Base-by-base conservation (phyloP, 1,140 invertebrate genomes). In the Calephelis nemesis region DNA sequence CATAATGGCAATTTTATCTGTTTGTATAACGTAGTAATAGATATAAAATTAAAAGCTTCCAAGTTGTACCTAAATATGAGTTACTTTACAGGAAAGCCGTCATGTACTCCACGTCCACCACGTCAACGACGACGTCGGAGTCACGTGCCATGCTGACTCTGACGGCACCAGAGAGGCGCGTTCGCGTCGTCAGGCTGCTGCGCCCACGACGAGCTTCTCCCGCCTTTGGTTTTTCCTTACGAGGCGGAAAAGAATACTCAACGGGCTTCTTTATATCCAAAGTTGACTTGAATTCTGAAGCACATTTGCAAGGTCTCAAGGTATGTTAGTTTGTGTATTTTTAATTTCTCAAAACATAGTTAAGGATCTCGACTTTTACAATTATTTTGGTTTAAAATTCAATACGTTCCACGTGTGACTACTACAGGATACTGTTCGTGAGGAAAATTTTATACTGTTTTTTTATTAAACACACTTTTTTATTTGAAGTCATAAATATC, bases 221-320 rank as follows among this genome's bases (percentile, higher is more conserved):
- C 1, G 87, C 87, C 19, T 89, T 97, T 70, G 97, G 97, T 0
- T 98, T 98, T 91, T 96, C 97, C 6, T 93, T 98, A n/a, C 93
- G 97, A 2, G 97, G 97, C 66, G 98, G 98, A 4, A 93, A 95
- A 65, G 98, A 99, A 87, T 97, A 98, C 90, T 96, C 96, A 10
- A 97, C 97, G 0, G 98, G 98, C 40, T 97, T 98, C 90, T 99
- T 97, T 92, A 95, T 99, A 47, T 98, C 97, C 10, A 95, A 96
- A 74, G 95, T 99, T 5, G 96, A 97, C 67, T 94, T 95, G 4
- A 96, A 95, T 15, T 97, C 97, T 1, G 96, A 98, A 82, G 97
- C 97, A 8, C 94, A 97, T 76, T 90, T 93, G 49, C 96, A 97
- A 87, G 97, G 97, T 78, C 92, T 99, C 5, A 95, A 94, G 94